These are phyloP conservation scores for Siniperca undulata DNA, from an alignment of 2,797 vertebrate genomes.

Conservation along the genomic window DNA sequence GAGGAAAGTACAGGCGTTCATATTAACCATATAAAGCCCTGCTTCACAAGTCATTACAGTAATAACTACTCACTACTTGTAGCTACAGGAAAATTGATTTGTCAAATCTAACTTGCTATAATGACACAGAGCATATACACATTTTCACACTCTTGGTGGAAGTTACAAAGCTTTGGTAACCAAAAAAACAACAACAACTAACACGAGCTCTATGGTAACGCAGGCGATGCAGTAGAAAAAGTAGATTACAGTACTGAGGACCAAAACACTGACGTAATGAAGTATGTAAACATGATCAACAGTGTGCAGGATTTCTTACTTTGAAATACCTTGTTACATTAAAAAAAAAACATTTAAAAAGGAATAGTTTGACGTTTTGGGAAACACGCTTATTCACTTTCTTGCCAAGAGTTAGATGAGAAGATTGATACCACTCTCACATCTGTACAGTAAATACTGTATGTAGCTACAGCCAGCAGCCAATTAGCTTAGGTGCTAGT, in stretches of 20 bases:
- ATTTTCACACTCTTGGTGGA: background rate
- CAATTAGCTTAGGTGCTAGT: background rate
- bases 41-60: constrained; percentile 33
- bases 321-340: background rate
- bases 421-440: background rate
- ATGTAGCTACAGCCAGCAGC: background rate
- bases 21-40: constrained; percentile 45
- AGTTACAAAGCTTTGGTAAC: constrained; percentile 20
- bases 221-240: background rate
- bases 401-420: background rate
- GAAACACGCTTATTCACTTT: background rate
- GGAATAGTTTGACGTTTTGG: background rate
- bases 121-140: background rate
- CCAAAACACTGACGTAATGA: background rate
- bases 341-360: background rate
- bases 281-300: background rate
- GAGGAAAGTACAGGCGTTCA: constrained; percentile 54
- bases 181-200: constrained; percentile 41
- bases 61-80: background rate
- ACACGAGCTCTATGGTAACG: constrained; percentile 24
- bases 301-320: background rate
- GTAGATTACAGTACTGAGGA: background rate
- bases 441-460: background rate
- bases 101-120: background rate
- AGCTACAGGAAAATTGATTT: background rate